Evolutionary conservation across 2,888 invertebrate species (phyloP), one percentile per base, ranked within the genome.

Genomic region (Callyntrura sp.): DNA sequence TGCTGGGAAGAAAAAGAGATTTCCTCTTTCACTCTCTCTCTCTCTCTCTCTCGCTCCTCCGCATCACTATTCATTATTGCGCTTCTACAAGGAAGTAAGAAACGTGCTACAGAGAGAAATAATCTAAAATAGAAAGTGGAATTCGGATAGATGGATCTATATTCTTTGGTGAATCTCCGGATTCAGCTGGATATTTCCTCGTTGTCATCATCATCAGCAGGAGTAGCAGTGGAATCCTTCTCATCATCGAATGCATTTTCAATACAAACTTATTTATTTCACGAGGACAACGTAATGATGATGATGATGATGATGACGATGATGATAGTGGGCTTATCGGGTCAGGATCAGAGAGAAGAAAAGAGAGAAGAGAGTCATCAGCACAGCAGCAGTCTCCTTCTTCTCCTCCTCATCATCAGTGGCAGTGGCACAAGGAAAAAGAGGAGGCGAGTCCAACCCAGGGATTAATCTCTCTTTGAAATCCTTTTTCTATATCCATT

Each of bases 401-500:
- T 12, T 76, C 14, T 79, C 48, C 45, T 73, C 20, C 17, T 76
- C 25, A 76, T 76, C 55, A 51, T 76, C 28, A 6, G 28, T 14
- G 3, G 78, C 73, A 85, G 90, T 76, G 83, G 51, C 90, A 90
- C 78, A 90, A 88, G 83, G 84, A 90, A 73, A 20, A 62, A 82
- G 70, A 85, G 55, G 43, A 25, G 25, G 51, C 76, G 55, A 85
- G 70, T 82, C 90, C 91, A 91, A 87, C 87, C 79, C 89, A 57
- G 90, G 91, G 92, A 92, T 92, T 92, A 92, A 92, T 92, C 92
- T 91, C 78, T 85, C 92, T 91, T 89, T 91, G 91, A 92, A 91
- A 91, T 91, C 91, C 88, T 78, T 85, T 85, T 79, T 79, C 79
- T 79, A 35, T 79, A 79, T 79, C 79, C 79, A 79, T 60, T 79